phyloP scores from a whole-genome alignment of 2,888 invertebrate species.

The Epistrophe grossulariae region DNA sequence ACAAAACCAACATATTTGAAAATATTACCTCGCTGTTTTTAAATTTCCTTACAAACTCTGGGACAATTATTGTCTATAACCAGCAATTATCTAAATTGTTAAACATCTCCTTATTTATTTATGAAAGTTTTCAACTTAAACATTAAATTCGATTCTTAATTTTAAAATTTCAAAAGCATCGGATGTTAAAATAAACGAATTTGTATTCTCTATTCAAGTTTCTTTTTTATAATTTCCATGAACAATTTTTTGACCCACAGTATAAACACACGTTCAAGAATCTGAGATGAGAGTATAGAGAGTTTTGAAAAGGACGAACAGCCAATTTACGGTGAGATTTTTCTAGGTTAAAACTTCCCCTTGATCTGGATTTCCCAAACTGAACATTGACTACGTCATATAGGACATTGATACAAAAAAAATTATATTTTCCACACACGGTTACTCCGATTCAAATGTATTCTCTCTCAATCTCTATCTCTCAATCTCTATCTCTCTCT shows the following conservation, averaged over 20 bases:
- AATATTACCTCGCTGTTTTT: too few relatives aligned
- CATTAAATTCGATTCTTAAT: too few relatives aligned
- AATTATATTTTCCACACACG: slow-evolving; percentile 25
- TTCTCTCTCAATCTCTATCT: slow-evolving; percentile 9
- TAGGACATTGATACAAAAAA: slow-evolving; percentile 71
- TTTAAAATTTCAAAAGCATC: too few relatives aligned
- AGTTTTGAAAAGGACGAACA: slow-evolving; percentile 52
- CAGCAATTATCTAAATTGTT: too few relatives aligned
- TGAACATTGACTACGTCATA: slow-evolving; percentile 68
- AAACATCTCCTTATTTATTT: too few relatives aligned
- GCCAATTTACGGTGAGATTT: slow-evolving; percentile 66
- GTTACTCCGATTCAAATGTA: neutral
- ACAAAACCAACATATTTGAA: too few relatives aligned
- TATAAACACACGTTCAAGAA: slow-evolving; percentile 47
- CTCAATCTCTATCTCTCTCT: slow-evolving; percentile 11
- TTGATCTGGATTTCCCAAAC: slow-evolving; percentile 67
- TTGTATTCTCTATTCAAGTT: neutral
- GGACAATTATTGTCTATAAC: too few relatives aligned
- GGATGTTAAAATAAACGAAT: neutral
- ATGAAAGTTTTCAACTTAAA: too few relatives aligned
- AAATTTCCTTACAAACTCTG: too few relatives aligned
- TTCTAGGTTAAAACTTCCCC: slow-evolving; percentile 77
- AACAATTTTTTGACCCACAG: slow-evolving; percentile 38
- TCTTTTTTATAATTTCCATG: neutral
- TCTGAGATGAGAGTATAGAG: slow-evolving; percentile 39